These are phyloP conservation scores for Eupithecia subumbrata DNA, from an alignment of 2,888 invertebrate species.

Conservation along the genomic window DNA sequence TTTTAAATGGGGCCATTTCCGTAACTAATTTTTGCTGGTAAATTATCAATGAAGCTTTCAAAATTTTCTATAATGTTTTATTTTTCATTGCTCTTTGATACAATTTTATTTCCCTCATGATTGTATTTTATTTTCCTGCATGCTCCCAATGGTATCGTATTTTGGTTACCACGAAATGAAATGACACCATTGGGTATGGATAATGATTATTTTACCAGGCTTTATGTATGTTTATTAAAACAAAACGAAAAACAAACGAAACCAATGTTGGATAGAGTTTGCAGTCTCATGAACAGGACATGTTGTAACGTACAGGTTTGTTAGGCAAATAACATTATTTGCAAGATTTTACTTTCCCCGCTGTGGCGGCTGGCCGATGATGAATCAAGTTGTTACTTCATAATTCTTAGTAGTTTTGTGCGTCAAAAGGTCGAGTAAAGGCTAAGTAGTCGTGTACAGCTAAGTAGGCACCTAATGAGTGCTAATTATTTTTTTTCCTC, in stretches of 20 bases:
- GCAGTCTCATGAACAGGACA: slow-evolving; percentile 6
- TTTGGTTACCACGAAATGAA: background rate
- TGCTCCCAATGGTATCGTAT: background rate
- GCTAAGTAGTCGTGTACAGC: background rate
- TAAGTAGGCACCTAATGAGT: background rate
- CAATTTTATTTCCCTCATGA: background rate
- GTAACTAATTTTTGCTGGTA: slow-evolving; percentile 9
- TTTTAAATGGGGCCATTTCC: slow-evolving; percentile 12
- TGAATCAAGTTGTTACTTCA: slow-evolving; percentile 22
- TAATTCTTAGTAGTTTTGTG: slow-evolving; percentile 4
- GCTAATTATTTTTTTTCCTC: background rate
- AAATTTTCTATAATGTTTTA: background rate
- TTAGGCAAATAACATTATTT: slow-evolving; percentile 20
- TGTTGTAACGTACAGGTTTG: slow-evolving; percentile 17
- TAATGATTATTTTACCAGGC: background rate
- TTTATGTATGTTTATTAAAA: background rate
- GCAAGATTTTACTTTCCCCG: slow-evolving; percentile 30
- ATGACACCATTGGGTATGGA: background rate
- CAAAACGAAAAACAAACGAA: background rate
- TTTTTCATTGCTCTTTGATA: slow-evolving; percentile 9
- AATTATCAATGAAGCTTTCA: slow-evolving; percentile 12
- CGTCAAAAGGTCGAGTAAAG: background rate
- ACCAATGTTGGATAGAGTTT: background rate
- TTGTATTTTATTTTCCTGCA: background rate
- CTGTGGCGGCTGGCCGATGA: slow-evolving; percentile 9